phyloP scores from a whole-genome alignment of 1,140 invertebrate species.

The Solenopsis fugax region DNA sequence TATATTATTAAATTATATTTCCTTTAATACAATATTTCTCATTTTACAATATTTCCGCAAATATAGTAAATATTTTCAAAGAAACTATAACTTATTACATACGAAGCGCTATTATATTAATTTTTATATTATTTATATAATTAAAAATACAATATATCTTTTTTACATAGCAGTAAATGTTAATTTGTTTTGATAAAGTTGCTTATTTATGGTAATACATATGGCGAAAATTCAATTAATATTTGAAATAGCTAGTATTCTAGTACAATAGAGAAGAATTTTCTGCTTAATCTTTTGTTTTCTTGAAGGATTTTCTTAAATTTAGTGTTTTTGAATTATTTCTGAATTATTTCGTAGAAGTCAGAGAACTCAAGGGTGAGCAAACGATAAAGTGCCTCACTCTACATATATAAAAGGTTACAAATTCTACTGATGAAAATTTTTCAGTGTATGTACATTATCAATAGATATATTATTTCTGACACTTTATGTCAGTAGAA shows the following conservation, averaged over 20 bases:
- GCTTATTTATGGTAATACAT: neutral
- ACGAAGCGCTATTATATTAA: conserved; percentile 28
- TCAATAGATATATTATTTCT: conserved; percentile 11
- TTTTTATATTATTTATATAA: conserved; percentile 16
- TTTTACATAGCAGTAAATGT: neutral
- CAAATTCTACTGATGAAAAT: conserved; percentile 13
- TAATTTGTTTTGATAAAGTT: conserved; percentile 1
- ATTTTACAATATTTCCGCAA: conserved; percentile 28
- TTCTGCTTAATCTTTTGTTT: no score
- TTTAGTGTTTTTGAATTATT: conserved; percentile 6
- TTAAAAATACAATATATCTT: conserved; percentile 34
- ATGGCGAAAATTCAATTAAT: neutral
- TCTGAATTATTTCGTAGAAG: conserved; percentile 6
- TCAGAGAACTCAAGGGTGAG: conserved; percentile 9
- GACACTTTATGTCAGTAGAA: conserved; percentile 34
- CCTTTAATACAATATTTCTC: conserved; percentile 8
- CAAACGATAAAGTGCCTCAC: conserved; percentile 34
- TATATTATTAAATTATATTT: conserved; percentile 29
- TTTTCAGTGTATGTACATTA: neutral
- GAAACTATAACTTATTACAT: conserved; percentile 38
- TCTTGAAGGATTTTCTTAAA: neutral
- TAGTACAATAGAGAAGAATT: no score
- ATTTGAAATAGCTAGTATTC: no score
- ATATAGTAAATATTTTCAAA: conserved; percentile 53
- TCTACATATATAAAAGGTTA: conserved; percentile 21